Evolutionary conservation across 2,113 vertebrate genomes (phyloP), one percentile per base, ranked within the genome.

Genomic region (Phylloscopus trochiloides): DNA sequence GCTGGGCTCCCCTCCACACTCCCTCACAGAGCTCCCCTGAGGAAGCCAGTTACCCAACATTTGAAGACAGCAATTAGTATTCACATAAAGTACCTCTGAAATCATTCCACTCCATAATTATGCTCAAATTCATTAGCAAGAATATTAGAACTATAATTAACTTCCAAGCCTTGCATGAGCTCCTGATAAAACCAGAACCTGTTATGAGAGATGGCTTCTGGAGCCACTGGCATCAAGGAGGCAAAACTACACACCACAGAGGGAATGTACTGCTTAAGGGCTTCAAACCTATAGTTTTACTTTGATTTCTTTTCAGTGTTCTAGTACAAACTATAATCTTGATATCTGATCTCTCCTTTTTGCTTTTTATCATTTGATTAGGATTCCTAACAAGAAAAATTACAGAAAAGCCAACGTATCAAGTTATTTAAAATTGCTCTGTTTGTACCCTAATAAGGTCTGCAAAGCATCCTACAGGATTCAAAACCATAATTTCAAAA

Each of bases 131-230:
- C 90, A 95, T 97, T 97, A 96, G 63, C 52, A 89, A 76, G 79
- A 65, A 67, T 96, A 95, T 96, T 95, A 94, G 91, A 92, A 90
- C 61, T 58, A 38, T 97, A 94, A 96, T 94, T 96, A 95, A 90
- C 73, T 93, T 94, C 61, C 67, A 77, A 75, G 73, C 57, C 74
- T 94, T 80, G 45, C 0, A 0, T 81, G 93, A 94, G 73, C 68
- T 83, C 52, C 77, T 88, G 78, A 58, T 72, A 90, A 78, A 89
- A 80, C 42, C 55, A 82, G 75, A 75, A 43, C 65, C 75, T 87
- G 68, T 66, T 78, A 58, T 9, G 57, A 47, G 61, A 58, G 50
- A 32, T 19, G 24, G 54, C 74, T 78, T 34, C 50, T 32, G 36
- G 28, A 77, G 38, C 61, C 36, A 29, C 29, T 29, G 38, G 58